Conservation (phyloP, 2,797 vertebrate genomes). For the Pangasius djambal region DNA sequence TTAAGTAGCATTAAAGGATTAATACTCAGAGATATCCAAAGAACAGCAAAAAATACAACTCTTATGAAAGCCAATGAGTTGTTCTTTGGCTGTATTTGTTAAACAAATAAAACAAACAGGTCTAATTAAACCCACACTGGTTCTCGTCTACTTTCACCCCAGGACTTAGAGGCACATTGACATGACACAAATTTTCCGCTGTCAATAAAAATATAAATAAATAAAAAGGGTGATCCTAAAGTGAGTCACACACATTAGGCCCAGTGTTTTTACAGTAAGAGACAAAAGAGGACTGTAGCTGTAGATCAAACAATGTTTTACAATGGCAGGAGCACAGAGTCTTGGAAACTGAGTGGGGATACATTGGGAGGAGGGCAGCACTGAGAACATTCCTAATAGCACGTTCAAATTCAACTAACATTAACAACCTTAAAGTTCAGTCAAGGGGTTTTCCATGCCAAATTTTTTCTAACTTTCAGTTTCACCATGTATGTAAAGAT, state of each 20-base stretch:
- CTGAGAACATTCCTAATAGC: conserved; percentile 40
- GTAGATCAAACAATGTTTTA: conserved; percentile 51
- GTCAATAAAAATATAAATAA: conserved; percentile 68
- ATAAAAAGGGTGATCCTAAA: conserved; percentile 58
- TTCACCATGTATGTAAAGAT: conserved; percentile 13
- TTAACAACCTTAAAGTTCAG: conserved; percentile 13
- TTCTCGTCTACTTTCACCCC: conserved; percentile 38
- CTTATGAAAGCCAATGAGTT: not conserved
- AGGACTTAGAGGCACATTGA: conserved; percentile 43
- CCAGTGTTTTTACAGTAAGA: conserved; percentile 48
- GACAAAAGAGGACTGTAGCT: conserved; percentile 55
- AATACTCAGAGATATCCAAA: not conserved
- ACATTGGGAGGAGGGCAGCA: conserved; percentile 3
- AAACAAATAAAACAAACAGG: conserved; percentile 42
- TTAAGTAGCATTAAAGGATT: conserved; percentile 1
- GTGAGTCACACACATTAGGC: conserved; percentile 62
- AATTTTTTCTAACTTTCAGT: not conserved
- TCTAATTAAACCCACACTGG: conserved; percentile 68
- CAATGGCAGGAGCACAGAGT: conserved; percentile 36
- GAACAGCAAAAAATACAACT: not conserved
- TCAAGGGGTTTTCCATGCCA: conserved; percentile 1
- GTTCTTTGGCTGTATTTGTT: conserved; percentile 24
- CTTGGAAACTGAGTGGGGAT: conserved; percentile 17
- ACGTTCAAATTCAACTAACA: conserved; percentile 48
- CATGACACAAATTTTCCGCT: conserved; percentile 69